Evolutionary conservation across 2,797 vertebrate genomes (phyloP).

Genomic region (Falco biarmicus): DNA sequence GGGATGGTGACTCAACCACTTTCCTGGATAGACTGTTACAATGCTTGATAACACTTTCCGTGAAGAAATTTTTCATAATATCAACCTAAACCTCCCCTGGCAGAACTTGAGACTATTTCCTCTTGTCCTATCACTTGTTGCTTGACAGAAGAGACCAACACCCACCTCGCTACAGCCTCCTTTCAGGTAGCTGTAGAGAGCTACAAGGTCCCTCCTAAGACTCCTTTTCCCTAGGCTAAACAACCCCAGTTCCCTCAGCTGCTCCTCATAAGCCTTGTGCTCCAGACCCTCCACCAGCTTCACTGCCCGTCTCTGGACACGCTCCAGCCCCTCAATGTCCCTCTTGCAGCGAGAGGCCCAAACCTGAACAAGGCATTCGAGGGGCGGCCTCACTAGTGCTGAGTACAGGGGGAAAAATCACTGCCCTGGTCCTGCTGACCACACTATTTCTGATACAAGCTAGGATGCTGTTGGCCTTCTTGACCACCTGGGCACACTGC

Average conservation of each 20-base stretch:
- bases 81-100: too few relatives aligned
- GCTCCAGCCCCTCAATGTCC: too few relatives aligned
- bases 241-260: not conserved
- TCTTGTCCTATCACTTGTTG: not conserved
- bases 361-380: too few relatives aligned
- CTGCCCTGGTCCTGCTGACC: not conserved
- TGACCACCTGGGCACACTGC: not conserved
- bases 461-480: not conserved
- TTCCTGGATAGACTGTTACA: not conserved
- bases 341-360: too few relatives aligned
- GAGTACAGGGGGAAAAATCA: not conserved
- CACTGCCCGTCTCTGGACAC: not conserved
- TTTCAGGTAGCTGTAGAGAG: not conserved
- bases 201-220: too few relatives aligned
- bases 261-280: not conserved
- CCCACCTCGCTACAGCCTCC: not conserved
- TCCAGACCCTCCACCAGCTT: not conserved
- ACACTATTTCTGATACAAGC: not conserved
- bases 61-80: not conserved
- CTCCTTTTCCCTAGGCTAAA: not conserved
- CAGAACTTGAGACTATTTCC: not conserved
- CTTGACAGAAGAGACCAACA: not conserved
- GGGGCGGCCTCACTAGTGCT: not conserved
- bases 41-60: not conserved
- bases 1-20: too few relatives aligned